A percentile compares a stretch with the other conserved stretches of the same genome.
phyloP scores from a whole-genome alignment of 2,113 vertebrate genomes.

The Pyrgilauda ruficollis region DNA sequence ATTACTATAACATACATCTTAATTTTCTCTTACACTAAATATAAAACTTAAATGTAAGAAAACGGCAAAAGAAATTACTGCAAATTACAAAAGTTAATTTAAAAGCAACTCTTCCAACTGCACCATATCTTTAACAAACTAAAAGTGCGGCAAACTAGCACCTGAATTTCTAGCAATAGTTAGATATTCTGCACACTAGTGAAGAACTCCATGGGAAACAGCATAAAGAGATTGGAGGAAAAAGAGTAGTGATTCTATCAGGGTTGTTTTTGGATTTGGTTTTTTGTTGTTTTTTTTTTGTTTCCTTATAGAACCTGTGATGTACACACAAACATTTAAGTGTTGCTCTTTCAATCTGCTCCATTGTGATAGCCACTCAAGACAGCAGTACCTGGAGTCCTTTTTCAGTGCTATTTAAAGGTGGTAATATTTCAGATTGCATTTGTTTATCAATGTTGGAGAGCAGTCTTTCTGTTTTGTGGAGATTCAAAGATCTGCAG shows the following conservation, averaged over 20 bases:
- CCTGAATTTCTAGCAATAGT: neutral
- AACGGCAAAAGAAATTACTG: neutral
- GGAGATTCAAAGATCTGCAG: neutral
- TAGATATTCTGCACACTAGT: neutral
- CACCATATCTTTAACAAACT: neutral
- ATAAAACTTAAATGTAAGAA: neutral
- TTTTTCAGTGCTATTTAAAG: neutral
- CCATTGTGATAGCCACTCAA: neutral
- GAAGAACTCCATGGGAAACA: neutral
- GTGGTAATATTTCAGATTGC: neutral
- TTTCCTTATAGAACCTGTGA: neutral
- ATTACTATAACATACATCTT: neutral
- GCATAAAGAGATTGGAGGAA: neutral
- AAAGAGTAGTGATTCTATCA: neutral
- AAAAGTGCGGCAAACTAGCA: neutral
- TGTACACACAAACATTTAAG: accelerated
- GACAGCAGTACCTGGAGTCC: neutral
- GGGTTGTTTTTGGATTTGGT: neutral
- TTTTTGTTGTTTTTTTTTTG: neutral
- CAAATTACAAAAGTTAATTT: neutral
- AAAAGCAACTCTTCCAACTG: neutral
- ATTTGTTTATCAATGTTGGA: neutral
- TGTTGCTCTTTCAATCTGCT: neutral
- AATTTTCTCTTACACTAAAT: neutral
- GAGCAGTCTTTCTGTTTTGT: neutral